A percentile compares a stretch with the other conserved stretches of the same genome.
Evolutionary conservation across 2,113 vertebrate genomes (phyloP).

Genomic region (Tympanuchus pallidicinctus): DNA sequence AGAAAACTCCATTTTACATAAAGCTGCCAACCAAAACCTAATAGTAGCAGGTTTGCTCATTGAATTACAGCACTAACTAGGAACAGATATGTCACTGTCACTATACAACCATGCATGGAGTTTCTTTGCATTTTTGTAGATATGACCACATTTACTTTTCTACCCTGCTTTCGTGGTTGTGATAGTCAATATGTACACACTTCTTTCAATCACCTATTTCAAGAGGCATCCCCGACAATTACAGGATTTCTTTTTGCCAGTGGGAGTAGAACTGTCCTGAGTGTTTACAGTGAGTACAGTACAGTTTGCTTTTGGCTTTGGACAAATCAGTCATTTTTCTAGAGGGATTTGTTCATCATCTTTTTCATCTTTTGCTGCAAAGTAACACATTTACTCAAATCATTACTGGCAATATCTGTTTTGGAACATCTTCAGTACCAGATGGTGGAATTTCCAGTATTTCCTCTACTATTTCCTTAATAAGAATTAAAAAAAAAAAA

Average conservation of each 20-base stretch:
- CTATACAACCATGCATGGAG: background rate
- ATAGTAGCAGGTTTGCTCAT: background rate
- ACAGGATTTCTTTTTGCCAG: background rate
- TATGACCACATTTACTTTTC: background rate
- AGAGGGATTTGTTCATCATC: background rate
- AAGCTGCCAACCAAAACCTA: background rate
- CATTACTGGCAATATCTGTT: background rate
- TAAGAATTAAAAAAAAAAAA: background rate
- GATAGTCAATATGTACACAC: background rate
- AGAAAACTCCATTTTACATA: background rate
- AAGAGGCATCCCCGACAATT: background rate
- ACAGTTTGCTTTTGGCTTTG: background rate
- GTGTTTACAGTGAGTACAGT: background rate
- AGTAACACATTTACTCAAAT: background rate
- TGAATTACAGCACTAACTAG: background rate
- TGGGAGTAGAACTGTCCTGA: background rate
- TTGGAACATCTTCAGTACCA: background rate
- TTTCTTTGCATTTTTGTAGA: background rate
- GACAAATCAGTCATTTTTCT: background rate
- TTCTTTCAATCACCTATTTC: background rate
- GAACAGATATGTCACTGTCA: background rate
- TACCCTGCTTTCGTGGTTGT: background rate
- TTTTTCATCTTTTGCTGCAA: background rate
- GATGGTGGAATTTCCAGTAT: background rate
- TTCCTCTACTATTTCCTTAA: background rate